Evolutionary conservation across 35 echinoderm and acorn worm genomes (phyloP).

Genomic region (Ophiothrix spiculata): DNA sequence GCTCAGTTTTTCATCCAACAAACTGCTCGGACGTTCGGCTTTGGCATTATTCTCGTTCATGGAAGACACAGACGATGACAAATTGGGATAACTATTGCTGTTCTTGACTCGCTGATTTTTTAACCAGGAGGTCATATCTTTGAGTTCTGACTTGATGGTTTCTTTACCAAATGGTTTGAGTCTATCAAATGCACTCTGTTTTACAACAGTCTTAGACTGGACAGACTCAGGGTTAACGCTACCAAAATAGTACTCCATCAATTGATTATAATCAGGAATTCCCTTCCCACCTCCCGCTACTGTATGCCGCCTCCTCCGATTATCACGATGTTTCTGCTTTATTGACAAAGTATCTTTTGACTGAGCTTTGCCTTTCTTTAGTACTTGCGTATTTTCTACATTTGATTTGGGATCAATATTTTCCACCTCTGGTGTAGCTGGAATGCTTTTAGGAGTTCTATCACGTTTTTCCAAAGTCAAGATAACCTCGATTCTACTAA

Average conservation of each 20-base stretch:
- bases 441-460: slow-evolving; percentile 31
- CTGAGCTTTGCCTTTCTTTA: background rate
- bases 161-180: slow-evolving; percentile 54
- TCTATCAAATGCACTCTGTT: slow-evolving; percentile 45
- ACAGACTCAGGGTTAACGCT: slow-evolving; percentile 42
- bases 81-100: slow-evolving; percentile 45
- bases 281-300: slow-evolving; percentile 59
- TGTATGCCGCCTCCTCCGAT: slow-evolving; percentile 66
- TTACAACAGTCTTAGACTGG: background rate
- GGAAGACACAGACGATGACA: slow-evolving; percentile 27
- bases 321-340: slow-evolving; percentile 60
- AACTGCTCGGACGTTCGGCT: slow-evolving; percentile 17
- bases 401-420: slow-evolving; percentile 16
- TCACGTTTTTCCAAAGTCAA: slow-evolving; percentile 66
- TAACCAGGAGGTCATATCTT: slow-evolving; percentile 52
- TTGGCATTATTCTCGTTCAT: background rate
- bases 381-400: background rate
- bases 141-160: slow-evolving; percentile 22
- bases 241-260: slow-evolving; percentile 39
- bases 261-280: slow-evolving; percentile 51
- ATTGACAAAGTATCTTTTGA: slow-evolving; percentile 26
- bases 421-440: slow-evolving; percentile 28
- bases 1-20: slow-evolving; percentile 8
- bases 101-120: slow-evolving; percentile 25
- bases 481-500: slow-evolving; percentile 57